These are phyloP conservation scores for Frankliniella intonsa DNA, from an alignment of 2,888 invertebrate genomes.

Conservation along the genomic window DNA sequence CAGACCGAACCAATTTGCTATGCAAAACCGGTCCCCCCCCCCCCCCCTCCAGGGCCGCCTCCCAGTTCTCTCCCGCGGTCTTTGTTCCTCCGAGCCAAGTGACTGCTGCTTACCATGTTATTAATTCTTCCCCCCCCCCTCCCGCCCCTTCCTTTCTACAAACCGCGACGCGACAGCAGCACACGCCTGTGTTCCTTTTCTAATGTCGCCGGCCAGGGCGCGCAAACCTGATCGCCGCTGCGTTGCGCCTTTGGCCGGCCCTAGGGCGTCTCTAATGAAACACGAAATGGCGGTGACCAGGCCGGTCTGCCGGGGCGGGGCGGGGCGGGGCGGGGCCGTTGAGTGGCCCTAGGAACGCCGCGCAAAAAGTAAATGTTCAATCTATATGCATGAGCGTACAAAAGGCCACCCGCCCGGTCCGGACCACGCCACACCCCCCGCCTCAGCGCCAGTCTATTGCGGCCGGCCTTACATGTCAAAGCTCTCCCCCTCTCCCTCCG, in stretches of 20 bases:
- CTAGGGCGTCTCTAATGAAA: not conserved
- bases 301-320: not conserved
- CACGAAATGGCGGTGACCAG: no score
- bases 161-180: not conserved
- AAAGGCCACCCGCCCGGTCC: no score
- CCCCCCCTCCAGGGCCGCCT: not conserved
- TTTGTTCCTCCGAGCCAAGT: not conserved
- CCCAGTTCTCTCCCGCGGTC: no score
- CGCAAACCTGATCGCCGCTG: not conserved
- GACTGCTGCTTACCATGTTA: not conserved
- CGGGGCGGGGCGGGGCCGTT: not conserved
- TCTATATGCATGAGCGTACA: not conserved
- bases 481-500: not conserved
- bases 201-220: not conserved
- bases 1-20: conserved; percentile 10
- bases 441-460: not conserved
- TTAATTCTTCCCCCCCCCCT: not conserved
- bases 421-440: no score
- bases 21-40: not conserved
- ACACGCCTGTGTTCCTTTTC: not conserved
- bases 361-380: not conserved
- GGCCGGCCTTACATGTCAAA: not conserved
- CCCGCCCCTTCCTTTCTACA: no score
- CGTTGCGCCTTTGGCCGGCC: not conserved
- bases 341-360: not conserved